Base-by-base conservation (phyloP, 2,888 invertebrate species). In the Schrankia costaestrigalis region DNA sequence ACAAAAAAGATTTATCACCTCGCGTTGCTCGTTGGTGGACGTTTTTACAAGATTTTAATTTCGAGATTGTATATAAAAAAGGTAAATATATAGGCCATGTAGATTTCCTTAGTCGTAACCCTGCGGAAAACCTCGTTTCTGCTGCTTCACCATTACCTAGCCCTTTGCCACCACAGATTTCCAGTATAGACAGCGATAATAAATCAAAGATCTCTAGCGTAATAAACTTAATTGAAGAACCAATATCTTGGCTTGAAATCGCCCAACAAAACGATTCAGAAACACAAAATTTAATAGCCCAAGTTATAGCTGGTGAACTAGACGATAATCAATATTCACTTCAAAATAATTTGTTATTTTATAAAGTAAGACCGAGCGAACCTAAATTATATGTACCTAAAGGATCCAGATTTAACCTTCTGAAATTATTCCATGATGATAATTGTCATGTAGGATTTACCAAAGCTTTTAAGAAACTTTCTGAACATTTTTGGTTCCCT, bases 1-100 rank as follows among this genome's bases (percentile, higher is more conserved):
- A 19, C 2, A 59, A 60, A 41, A 52, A 41, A 6, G 55, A 59
- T 28, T 7, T 56, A 1, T 40, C 52, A 0, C 47, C 56, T 2
- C 35, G 56, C 1, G 38, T 60, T 0, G 55, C 56, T 4, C 15
- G 56, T 0, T 59, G 59, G 59, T 55, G 53, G 55, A 43, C 45
- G 0, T 52, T 21, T 30, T 11, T 60, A 21, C 54, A 60, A 11
- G 54, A 60, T 17, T 60, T 51, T 26, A 3, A 37, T 0, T 56
- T 55, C 26, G 41, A 48, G 11, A 41, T 60, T 1, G 4, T 26
- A 0, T 55, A 57, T 18, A 50, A 35, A 27, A 47, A 54, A 11
- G 60, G 57, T 0, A 49, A 41, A 25, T 50, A n/a, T 3, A 31
- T 63, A 0, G 3, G 30, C 0, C 62, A 63, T 14, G 58, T 53